Evolutionary conservation across 2,888 invertebrate species (phyloP).

Genomic region (Cantharis flavilabris): DNA sequence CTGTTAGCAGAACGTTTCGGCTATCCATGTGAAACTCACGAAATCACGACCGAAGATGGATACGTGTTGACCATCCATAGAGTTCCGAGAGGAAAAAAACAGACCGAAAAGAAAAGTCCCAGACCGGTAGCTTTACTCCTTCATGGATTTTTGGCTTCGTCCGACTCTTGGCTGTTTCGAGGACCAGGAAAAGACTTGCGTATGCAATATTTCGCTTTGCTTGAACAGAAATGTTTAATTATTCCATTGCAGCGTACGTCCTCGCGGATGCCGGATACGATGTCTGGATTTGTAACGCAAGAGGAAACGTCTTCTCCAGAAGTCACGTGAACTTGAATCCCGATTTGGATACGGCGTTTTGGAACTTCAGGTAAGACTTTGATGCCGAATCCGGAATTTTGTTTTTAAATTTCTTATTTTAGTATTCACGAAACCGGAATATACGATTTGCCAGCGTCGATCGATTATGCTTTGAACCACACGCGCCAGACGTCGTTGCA

Average conservation of each 20-base stretch:
- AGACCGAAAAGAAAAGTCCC: constrained; percentile 23
- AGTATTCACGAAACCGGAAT: constrained; percentile 68
- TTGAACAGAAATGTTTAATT: neutral
- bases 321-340: constrained; percentile 56
- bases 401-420: constrained; percentile 28
- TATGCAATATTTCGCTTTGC: constrained; percentile 37
- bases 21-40: constrained; percentile 55
- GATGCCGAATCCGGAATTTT: neutral
- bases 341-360: constrained; percentile 56
- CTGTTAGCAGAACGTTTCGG: constrained; percentile 51
- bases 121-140: constrained; percentile 55
- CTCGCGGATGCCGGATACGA: constrained; percentile 58
- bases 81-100: constrained; percentile 56
- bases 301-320: constrained; percentile 64
- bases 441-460: constrained; percentile 65
- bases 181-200: constrained; percentile 59
- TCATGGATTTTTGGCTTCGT: constrained; percentile 61
- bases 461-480: constrained; percentile 61
- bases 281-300: constrained; percentile 64
- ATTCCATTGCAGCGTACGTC: constrained; percentile 48
- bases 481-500: constrained; percentile 58
- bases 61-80: constrained; percentile 62
- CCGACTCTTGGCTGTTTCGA: constrained; percentile 61
- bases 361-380: constrained; percentile 60
- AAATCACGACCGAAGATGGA: constrained; percentile 59